phyloP scores from a whole-genome alignment of 2,888 invertebrate species.

The Hemithea aestivaria region DNA sequence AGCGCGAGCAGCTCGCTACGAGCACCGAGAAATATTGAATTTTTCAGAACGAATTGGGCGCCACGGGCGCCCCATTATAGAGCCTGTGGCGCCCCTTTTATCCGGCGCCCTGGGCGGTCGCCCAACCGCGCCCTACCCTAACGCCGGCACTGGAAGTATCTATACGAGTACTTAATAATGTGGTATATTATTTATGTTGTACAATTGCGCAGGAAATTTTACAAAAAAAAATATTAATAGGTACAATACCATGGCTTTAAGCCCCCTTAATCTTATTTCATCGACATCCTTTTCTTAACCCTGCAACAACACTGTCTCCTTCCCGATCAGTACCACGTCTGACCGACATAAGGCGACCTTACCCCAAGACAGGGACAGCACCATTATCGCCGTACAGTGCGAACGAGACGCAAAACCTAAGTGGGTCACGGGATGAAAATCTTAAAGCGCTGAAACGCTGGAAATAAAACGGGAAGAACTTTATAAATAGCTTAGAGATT shows the following conservation, averaged over 20 bases:
- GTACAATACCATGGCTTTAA: not conserved
- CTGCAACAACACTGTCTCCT: conserved; percentile 49
- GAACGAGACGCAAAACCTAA: conserved; percentile 48
- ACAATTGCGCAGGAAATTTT: too few species aligned
- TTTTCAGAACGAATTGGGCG: too few species aligned
- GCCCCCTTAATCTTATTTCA: not conserved
- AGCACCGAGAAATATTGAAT: too few species aligned
- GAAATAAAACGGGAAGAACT: conserved; percentile 43
- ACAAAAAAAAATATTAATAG: too few species aligned
- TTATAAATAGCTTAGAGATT: conserved; percentile 56
- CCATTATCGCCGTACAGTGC: conserved; percentile 24
- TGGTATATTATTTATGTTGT: too few species aligned
- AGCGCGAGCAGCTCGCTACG: too few species aligned
- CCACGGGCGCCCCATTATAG: too few species aligned
- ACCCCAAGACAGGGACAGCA: conserved; percentile 44
- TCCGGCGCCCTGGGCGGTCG: too few species aligned
- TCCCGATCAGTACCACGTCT: conserved; percentile 67
- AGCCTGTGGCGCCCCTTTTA: too few species aligned
- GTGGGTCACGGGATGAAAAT: conserved; percentile 74
- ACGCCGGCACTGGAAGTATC: too few species aligned
- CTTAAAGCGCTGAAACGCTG: conserved; percentile 61
- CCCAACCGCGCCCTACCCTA: too few species aligned
- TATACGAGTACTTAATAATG: too few species aligned
- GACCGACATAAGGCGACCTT: conserved; percentile 75
- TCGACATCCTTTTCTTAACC: conserved; percentile 24